Conservation (phyloP, 1,140 invertebrate genomes). For the Papilio aristodemus region DNA sequence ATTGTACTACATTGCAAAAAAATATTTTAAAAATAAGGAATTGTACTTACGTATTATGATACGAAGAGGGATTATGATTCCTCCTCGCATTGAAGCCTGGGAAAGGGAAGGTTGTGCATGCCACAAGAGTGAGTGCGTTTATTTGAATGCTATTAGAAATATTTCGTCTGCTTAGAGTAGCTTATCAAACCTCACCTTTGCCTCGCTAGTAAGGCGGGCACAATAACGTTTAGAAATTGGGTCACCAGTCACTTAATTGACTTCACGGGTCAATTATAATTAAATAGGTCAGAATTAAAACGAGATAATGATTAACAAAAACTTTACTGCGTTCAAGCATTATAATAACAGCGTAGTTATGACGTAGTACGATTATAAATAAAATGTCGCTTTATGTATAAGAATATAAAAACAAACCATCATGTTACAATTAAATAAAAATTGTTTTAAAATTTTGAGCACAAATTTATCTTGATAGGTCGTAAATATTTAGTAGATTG, state of each 20-base stretch:
- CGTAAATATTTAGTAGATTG: neutral
- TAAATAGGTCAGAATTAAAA: conserved; percentile 40
- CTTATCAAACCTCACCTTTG: conserved; percentile 19
- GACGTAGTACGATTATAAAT: conserved; percentile 32
- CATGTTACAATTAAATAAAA: conserved; percentile 31
- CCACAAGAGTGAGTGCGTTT: neutral
- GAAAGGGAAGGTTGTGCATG: too few relatives aligned
- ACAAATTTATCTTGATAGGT: neutral
- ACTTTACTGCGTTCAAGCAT: conserved; percentile 54
- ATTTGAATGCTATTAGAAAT: neutral
- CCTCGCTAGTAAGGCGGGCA: neutral
- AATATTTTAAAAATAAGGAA: too few relatives aligned
- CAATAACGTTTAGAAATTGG: conserved; percentile 34
- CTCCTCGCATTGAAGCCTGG: too few relatives aligned
- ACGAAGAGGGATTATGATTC: too few relatives aligned
- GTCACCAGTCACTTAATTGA: conserved; percentile 37
- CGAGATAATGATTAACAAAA: conserved; percentile 52
- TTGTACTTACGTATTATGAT: too few relatives aligned
- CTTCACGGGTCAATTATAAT: conserved; percentile 37
- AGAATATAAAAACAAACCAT: conserved; percentile 38
- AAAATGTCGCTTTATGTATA: conserved; percentile 18
- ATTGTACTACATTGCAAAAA: too few relatives aligned
- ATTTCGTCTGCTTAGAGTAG: neutral
- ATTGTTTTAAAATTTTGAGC: conserved; percentile 31
- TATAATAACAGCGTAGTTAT: conserved; percentile 56